Conservation (phyloP, 2,113 vertebrate genomes). For the Arenaria interpres region DNA sequence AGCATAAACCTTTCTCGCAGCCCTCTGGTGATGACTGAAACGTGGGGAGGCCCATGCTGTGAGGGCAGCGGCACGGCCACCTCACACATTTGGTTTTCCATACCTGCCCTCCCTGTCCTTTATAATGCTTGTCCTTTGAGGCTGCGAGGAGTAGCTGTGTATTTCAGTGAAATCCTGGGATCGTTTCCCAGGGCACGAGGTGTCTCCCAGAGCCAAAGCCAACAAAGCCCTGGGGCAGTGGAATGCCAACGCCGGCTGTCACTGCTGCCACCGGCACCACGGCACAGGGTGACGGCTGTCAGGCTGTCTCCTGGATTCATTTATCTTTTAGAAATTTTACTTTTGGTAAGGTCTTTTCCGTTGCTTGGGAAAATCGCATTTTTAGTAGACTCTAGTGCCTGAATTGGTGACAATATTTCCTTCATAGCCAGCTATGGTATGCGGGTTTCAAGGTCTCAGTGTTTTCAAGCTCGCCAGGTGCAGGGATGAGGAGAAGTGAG, state of each 20-base stretch:
- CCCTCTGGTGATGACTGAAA: neutral
- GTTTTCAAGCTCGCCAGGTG: neutral
- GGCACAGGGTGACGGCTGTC: fast-evolving
- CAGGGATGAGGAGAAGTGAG: neutral
- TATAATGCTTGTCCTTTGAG: fast-evolving
- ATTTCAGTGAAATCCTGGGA: fast-evolving
- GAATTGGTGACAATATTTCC: neutral
- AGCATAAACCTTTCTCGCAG: neutral
- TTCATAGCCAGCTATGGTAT: neutral
- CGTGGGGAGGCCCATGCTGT: fast-evolving
- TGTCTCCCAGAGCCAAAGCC: fast-evolving
- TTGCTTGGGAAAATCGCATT: neutral
- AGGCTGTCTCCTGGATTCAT: neutral
- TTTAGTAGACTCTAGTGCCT: neutral
- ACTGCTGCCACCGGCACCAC: fast-evolving
- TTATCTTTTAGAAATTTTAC: neutral
- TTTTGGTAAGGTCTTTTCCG: neutral
- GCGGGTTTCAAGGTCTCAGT: neutral
- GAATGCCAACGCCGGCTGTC: fast-evolving
- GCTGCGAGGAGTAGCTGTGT: fast-evolving
- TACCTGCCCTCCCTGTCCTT: neutral
- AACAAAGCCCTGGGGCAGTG: fast-evolving
- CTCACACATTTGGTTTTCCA: fast-evolving
- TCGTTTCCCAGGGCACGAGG: fast-evolving
- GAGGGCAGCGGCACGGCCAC: fast-evolving